Evolutionary conservation across 2,888 invertebrate genomes (phyloP), one percentile per base, ranked within the genome.

Genomic region (Craniophora ligustri): DNA sequence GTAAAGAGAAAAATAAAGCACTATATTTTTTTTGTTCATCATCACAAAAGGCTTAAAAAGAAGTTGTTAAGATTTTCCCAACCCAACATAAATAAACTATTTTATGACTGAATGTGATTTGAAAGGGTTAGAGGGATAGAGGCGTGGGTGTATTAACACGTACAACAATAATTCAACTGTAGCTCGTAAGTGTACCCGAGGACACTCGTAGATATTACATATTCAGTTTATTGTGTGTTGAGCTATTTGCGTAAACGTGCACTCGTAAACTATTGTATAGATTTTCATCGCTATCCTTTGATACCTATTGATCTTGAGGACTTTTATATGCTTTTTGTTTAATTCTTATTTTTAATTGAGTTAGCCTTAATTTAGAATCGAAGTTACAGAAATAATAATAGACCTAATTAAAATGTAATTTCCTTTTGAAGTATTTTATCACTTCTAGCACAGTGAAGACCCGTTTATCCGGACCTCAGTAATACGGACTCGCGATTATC

Each of bases 141-240:
- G 31, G 19, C 30, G 38, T 30, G 8, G 36, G 4, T 40, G 18
- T 41, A 41, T 62, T 66, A 58, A 50, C 59, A 49, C 40, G 46
- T 45, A 49, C 28, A 41, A 30, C 11, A 34, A 38, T 19, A 58
- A 36, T 36, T 18, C 10, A 35, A 35, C 30, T 4, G 28, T 36
- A 44, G 8, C 13, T 23, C 30, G 23, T 19, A 6, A 14, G 28
- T 39, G 26, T n/a, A n/a, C n/a, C 21, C 16, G 8, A 41, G 35
- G n/a, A n/a, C 47, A 6, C n/a, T n/a, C n/a, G n/a, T n/a, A n/a
- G n/a, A n/a, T 44, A 28, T 40, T 46, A 10, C n/a, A 31, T 28
- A 5, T 34, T 19, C 7, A 26, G 45, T 38, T 41, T 16, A 45
- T 40, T 31, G 31, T 23, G 3, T 57, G n/a, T 28, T 36, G 50